A percentile compares a stretch with the other conserved stretches of the same genome.
Conservation (phyloP, 2,113 vertebrate genomes). For the Meleagris gallopavo region DNA sequence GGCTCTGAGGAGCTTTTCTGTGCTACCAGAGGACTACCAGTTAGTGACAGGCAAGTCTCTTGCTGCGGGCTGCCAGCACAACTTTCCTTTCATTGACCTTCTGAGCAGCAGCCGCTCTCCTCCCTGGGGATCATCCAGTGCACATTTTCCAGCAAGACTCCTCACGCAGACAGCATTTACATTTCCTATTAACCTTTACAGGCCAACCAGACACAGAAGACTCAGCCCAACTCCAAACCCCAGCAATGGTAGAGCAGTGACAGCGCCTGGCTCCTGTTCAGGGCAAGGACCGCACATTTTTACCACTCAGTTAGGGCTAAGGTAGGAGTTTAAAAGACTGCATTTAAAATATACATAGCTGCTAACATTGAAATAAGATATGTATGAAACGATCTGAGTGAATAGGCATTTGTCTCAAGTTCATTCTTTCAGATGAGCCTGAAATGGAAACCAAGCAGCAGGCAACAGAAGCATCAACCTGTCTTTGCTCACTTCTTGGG, state of each 20-base stretch:
- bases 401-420: not conserved
- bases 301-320: not conserved
- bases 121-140: not conserved
- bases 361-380: not conserved
- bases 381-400: not conserved
- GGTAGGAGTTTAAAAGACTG: not conserved
- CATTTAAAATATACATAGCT: not conserved
- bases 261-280: accelerated
- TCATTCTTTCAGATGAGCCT: not conserved
- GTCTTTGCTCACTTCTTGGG: not conserved
- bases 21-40: accelerated
- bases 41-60: not conserved
- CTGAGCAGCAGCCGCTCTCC: accelerated
- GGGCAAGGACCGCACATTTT: not conserved
- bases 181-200: not conserved
- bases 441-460: not conserved
- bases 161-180: not conserved
- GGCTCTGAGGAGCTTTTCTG: not conserved
- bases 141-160: not conserved
- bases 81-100: not conserved
- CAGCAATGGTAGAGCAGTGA: not conserved
- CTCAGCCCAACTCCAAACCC: not conserved
- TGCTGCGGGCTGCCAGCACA: not conserved
- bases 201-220: not conserved
- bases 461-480: not conserved